Percentiles rank a stretch among this genome's conserved stretches.
Evolutionary conservation across 2,888 invertebrate species (phyloP).

Genomic region (Melipona bicolor): DNA sequence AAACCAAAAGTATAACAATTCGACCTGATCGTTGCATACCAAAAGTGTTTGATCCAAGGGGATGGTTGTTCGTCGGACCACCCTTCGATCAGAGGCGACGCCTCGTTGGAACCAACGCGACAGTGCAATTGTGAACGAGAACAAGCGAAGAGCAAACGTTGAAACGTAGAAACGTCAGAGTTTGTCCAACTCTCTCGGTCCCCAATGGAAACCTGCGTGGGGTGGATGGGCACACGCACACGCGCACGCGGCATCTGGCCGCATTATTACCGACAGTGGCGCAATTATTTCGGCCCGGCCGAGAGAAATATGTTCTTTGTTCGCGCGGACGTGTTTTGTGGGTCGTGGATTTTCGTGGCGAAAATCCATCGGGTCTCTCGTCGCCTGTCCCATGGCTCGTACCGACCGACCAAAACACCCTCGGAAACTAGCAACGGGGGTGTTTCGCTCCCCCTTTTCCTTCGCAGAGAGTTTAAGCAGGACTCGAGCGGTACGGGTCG

Average conservation of each 20-base stretch:
- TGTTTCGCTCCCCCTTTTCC: background rate
- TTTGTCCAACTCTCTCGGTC: background rate
- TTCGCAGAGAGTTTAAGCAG: conserved; percentile 83
- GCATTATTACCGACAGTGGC: conserved; percentile 57
- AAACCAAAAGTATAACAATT: no score
- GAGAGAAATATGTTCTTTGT: conserved; percentile 48
- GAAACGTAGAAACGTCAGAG: background rate
- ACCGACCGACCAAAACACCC: background rate
- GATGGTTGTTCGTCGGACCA: no score
- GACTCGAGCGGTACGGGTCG: conserved; percentile 78
- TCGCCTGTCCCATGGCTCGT: conserved; percentile 40
- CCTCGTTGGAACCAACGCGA: no score
- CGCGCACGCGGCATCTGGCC: conserved; percentile 40
- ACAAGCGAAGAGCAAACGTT: background rate
- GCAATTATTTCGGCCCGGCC: conserved; percentile 61
- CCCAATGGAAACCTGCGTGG: background rate
- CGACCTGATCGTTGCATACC: no score
- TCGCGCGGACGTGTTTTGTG: conserved; percentile 55
- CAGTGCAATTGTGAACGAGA: background rate
- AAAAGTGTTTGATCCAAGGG: no score
- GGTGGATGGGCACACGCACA: background rate
- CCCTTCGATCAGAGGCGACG: no score
- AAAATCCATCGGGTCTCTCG: conserved; percentile 56
- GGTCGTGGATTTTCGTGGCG: conserved; percentile 61
- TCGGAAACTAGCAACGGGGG: conserved; percentile 19